These are phyloP conservation scores for Balearica regulorum DNA, from an alignment of 2,797 vertebrate species.

Conservation along the genomic window DNA sequence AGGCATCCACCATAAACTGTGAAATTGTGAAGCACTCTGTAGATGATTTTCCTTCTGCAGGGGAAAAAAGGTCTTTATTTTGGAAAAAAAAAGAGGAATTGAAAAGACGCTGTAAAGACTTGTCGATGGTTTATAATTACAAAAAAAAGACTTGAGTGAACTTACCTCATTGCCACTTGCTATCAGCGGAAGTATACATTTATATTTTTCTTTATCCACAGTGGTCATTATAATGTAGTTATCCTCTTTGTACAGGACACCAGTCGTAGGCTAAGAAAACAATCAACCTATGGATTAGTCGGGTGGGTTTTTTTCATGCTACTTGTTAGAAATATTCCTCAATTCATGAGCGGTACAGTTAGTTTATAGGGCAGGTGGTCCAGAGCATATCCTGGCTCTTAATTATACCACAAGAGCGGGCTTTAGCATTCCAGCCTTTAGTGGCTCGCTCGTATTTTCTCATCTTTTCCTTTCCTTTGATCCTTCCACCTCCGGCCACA, in stretches of 20 bases:
- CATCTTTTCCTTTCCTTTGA: background rate
- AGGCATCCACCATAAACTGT: background rate
- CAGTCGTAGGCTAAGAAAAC: conserved; percentile 83
- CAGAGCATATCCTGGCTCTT: background rate
- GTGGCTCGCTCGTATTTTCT: background rate
- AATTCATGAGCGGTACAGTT: background rate
- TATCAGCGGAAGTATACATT: conserved; percentile 90
- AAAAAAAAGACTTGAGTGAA: background rate
- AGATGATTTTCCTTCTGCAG: background rate
- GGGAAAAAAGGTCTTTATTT: background rate
- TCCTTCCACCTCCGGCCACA: background rate
- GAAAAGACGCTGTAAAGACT: background rate
- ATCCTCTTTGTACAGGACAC: conserved; percentile 90
- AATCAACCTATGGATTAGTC: background rate
- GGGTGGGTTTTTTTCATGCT: background rate
- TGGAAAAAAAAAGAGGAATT: background rate
- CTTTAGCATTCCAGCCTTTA: background rate
- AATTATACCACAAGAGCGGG: accelerated
- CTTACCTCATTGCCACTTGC: conserved; percentile 84
- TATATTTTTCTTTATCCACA: conserved; percentile 93
- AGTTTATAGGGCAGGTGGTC: background rate
- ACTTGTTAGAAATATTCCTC: background rate
- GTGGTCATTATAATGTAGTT: conserved; percentile 98
- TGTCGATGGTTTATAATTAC: background rate
- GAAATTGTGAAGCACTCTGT: background rate